Conservation (phyloP, 2,888 invertebrate species). For the Meandrusa payeni region DNA sequence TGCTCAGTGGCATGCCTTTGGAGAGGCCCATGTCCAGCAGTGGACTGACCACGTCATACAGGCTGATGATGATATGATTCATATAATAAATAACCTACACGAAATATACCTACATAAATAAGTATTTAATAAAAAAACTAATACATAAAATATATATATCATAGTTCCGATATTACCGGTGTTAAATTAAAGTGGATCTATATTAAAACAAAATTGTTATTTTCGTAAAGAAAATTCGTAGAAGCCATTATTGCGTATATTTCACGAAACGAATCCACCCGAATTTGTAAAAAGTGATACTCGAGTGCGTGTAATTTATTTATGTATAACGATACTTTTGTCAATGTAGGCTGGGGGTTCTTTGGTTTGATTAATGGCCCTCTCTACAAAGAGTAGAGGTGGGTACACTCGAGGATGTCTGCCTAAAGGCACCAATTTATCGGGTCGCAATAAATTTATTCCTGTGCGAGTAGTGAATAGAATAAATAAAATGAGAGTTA, state of each 20-base stretch:
- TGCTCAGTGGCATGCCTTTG: too few relatives aligned
- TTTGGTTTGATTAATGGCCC: constrained; percentile 66
- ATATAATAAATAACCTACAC: too few relatives aligned
- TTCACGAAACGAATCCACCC: constrained; percentile 6
- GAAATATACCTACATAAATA: too few relatives aligned
- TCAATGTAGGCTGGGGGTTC: constrained; percentile 57
- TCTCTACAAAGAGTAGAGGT: constrained; percentile 54
- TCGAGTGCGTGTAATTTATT: constrained; percentile 42
- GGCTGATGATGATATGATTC: too few relatives aligned
- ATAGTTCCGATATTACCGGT: too few relatives aligned
- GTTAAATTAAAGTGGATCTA: too few relatives aligned
- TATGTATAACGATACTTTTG: constrained; percentile 67
- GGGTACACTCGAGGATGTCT: constrained; percentile 36
- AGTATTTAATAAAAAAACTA: too few relatives aligned
- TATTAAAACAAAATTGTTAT: neutral
- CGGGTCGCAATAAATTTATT: constrained; percentile 61
- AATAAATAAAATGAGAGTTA: constrained; percentile 26
- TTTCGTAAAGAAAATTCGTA: constrained; percentile 18
- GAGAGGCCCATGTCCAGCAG: too few relatives aligned
- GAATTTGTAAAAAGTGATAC: constrained; percentile 23
- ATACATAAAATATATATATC: too few relatives aligned
- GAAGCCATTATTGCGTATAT: constrained; percentile 11
- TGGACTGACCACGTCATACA: too few relatives aligned
- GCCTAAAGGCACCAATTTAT: constrained; percentile 48
- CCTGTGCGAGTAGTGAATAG: constrained; percentile 36